Evolutionary conservation across 2,797 vertebrate genomes (phyloP).

Genomic region (Ambastaia sidthimunki): DNA sequence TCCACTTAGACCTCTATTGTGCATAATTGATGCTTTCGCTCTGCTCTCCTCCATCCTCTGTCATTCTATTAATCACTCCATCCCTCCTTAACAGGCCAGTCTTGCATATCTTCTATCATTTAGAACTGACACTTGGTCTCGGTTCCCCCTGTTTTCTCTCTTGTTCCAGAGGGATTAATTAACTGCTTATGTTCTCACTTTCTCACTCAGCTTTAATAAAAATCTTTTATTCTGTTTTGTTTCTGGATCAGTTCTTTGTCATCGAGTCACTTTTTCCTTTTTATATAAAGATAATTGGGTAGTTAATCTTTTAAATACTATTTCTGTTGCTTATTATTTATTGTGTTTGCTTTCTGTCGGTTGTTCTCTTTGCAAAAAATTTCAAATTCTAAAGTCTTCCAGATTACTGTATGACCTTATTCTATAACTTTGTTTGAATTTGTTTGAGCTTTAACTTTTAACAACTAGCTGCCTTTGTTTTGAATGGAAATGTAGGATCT

Average conservation of each 20-base stretch:
- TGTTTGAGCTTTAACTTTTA: constrained; percentile 2
- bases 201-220: constrained; percentile 60
- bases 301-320: not conserved
- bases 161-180: constrained; percentile 64
- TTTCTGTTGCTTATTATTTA: not conserved
- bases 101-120: constrained; percentile 24
- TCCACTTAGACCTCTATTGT: constrained; percentile 41
- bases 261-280: not conserved
- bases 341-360: not conserved
- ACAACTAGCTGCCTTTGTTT: constrained; percentile 10
- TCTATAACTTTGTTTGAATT: constrained; percentile 34
- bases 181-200: constrained; percentile 61
- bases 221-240: constrained; percentile 21
- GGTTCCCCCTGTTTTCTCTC: constrained; percentile 12
- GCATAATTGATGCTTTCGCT: constrained; percentile 59
- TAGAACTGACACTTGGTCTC: constrained; percentile 24
- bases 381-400: constrained; percentile 16
- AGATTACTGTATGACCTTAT: constrained; percentile 3
- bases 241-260: constrained; percentile 10
- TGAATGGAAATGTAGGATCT: constrained; percentile 7
- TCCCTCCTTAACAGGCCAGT: constrained; percentile 8
- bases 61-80: constrained; percentile 5
- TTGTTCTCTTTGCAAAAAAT: not conserved
- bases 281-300: not conserved
- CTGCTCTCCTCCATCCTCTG: constrained; percentile 19